Evolutionary conservation across 2,113 vertebrate species (phyloP).

Genomic region (Baryphthengus martii): DNA sequence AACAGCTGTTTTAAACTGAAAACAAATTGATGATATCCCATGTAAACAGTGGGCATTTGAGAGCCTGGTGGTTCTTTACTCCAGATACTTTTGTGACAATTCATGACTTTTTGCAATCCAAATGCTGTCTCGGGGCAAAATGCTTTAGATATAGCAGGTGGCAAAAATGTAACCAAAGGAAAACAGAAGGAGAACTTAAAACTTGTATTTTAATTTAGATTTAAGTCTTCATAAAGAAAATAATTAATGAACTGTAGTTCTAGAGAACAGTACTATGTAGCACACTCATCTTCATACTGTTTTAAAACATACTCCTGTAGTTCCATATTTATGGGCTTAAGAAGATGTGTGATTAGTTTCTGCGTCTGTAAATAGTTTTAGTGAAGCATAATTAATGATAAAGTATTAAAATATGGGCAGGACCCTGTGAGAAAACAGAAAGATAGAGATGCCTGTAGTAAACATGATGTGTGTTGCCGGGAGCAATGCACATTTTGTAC

Average conservation of each 20-base stretch:
- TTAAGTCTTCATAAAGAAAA: background rate
- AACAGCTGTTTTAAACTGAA: background rate
- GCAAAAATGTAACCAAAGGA: background rate
- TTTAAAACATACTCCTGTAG: slow-evolving; percentile 15
- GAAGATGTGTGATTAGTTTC: slow-evolving; percentile 19
- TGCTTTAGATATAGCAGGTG: background rate
- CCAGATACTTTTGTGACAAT: background rate
- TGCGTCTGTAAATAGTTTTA: slow-evolving; percentile 65
- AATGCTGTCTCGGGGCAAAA: background rate
- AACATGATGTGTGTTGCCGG: slow-evolving; percentile 55
- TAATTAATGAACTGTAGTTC: background rate
- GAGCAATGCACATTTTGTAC: slow-evolving; percentile 48
- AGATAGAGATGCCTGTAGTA: slow-evolving; percentile 25
- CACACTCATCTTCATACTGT: background rate
- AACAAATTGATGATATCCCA: background rate
- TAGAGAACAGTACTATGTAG: slow-evolving; percentile 35
- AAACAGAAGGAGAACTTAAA: background rate
- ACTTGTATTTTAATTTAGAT: background rate
- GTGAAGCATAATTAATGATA: slow-evolving; percentile 32
- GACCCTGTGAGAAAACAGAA: slow-evolving; percentile 48
- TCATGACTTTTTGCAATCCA: background rate
- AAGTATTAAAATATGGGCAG: slow-evolving; percentile 66
- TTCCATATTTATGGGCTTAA: background rate
- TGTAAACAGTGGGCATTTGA: background rate
- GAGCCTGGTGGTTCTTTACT: background rate